Conservation (phyloP, 2,888 invertebrate species). For the Dryobotodes eremita region DNA sequence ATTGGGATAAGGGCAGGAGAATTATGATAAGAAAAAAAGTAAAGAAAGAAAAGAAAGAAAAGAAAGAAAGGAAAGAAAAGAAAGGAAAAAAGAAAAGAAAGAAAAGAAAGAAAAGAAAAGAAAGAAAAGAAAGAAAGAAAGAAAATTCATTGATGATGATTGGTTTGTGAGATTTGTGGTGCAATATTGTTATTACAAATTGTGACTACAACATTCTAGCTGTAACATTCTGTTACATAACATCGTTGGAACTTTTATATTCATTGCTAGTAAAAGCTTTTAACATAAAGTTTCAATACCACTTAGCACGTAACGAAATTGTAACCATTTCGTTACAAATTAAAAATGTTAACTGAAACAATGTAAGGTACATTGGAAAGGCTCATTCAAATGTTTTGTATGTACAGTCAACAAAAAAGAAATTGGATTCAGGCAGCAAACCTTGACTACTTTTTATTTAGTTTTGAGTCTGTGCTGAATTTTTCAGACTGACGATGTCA, state of each 20-base stretch:
- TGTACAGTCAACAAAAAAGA: background rate
- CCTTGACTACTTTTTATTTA: background rate
- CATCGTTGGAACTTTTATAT: background rate
- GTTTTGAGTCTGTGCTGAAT: background rate
- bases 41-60: no score
- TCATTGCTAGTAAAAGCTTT: conserved; percentile 2
- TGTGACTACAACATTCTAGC: background rate
- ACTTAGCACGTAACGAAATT: conserved; percentile 1
- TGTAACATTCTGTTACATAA: no score
- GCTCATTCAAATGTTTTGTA: background rate
- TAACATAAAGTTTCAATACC: conserved; percentile 12
- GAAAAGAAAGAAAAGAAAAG: no score
- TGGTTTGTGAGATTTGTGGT: background rate
- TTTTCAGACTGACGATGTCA: background rate
- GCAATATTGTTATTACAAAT: background rate
- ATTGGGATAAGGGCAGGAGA: background rate
- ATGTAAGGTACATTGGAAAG: background rate
- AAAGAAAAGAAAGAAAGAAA: no score
- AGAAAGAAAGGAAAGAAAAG: no score
- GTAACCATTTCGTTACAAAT: conserved; percentile 3
- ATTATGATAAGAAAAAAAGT: no score
- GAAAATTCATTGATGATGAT: background rate
- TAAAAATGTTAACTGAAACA: conserved; percentile 21
- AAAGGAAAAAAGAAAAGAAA: no score
- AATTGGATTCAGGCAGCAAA: background rate